Percentiles rank a stretch among this genome's conserved stretches.
Conservation (phyloP, 2,797 vertebrate species). For the Diceros bicornis region DNA sequence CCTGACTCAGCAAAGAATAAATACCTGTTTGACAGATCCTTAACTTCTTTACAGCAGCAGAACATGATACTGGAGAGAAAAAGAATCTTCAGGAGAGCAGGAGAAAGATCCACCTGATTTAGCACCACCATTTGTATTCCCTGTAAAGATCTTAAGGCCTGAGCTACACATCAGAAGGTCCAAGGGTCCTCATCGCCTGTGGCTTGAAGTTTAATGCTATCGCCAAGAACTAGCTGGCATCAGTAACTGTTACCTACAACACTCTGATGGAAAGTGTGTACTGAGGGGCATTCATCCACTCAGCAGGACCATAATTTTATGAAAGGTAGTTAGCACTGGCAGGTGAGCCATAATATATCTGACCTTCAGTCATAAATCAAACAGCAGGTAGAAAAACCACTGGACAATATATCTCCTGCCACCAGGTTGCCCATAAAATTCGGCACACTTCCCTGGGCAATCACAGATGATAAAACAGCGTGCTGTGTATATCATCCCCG, state of each 20-base stretch:
- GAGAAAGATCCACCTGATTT: constrained; percentile 62
- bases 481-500: constrained; percentile 58
- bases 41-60: constrained; percentile 55
- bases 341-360: constrained; percentile 79
- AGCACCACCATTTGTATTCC: constrained; percentile 66
- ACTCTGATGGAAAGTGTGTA: constrained; percentile 71
- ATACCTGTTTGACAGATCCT: constrained; percentile 76
- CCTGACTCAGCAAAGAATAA: constrained; percentile 83
- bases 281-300: constrained; percentile 61
- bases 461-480: constrained; percentile 64
- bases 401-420: constrained; percentile 75
- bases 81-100: constrained; percentile 42
- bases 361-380: constrained; percentile 81
- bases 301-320: constrained; percentile 76
- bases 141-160: constrained; percentile 54
- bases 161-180: constrained; percentile 34
- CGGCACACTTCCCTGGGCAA: not conserved
- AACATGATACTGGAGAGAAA: constrained; percentile 42
- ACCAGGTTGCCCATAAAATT: constrained; percentile 73
- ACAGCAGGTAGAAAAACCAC: constrained; percentile 76
- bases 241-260: constrained; percentile 70
- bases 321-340: constrained; percentile 77
- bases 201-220: constrained; percentile 69
- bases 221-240: constrained; percentile 70
- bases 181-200: constrained; percentile 64